These are phyloP conservation scores for Megaceryle maxima DNA, from an alignment of 2,113 vertebrate genomes.

Conservation along the genomic window DNA sequence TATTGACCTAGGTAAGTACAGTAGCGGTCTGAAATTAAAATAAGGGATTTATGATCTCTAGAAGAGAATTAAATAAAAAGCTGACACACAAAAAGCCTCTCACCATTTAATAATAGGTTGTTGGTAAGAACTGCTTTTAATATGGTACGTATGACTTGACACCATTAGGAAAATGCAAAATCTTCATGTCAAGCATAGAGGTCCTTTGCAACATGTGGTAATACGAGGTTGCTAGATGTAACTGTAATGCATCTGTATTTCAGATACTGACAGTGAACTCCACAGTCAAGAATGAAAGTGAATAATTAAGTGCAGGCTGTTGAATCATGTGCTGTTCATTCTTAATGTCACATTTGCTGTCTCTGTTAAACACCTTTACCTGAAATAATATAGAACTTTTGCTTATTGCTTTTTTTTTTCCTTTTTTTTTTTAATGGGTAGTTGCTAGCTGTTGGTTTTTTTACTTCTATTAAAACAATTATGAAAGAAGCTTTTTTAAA, in stretches of 20 bases:
- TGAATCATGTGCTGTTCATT: neutral
- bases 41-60: neutral
- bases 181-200: neutral
- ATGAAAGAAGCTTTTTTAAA: neutral
- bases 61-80: neutral
- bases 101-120: neutral
- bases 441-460: neutral
- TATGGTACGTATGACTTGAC: neutral
- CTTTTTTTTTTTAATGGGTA: neutral
- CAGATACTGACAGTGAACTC: neutral
- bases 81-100: neutral
- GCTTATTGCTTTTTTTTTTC: neutral
- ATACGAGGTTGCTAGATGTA: neutral
- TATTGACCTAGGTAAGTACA: slow-evolving; percentile 89
- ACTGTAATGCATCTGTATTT: neutral
- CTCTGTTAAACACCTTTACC: neutral
- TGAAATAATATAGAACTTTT: neutral
- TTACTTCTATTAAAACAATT: neutral
- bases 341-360: neutral
- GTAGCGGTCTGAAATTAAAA: neutral
- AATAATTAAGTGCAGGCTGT: neutral
- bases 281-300: neutral
- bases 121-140: neutral
- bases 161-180: neutral
- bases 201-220: neutral